Percentiles rank a stretch among this genome's conserved stretches.
phyloP scores from a whole-genome alignment of 2,797 vertebrate species.

The Clarias platycephalus region DNA sequence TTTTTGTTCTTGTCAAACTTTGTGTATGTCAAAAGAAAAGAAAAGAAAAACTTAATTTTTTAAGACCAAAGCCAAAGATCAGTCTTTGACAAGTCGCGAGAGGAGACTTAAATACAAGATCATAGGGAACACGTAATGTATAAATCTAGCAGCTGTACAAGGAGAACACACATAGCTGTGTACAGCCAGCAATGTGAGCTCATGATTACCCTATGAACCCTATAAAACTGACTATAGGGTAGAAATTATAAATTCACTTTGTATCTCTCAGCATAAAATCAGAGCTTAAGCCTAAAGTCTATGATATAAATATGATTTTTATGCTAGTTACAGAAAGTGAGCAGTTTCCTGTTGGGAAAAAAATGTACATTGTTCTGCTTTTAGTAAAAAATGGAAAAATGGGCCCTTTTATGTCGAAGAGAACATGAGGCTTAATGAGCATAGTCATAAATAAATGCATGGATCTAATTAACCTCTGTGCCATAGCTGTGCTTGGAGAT shows the following conservation, averaged over 20 bases:
- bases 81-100: not conserved
- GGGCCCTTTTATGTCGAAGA: slow-evolving; percentile 14
- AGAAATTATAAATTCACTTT: not conserved
- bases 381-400: slow-evolving; percentile 9
- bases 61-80: no score
- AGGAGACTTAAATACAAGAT: not conserved
- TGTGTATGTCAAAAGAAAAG: no score
- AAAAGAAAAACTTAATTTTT: no score
- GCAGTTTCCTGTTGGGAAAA: not conserved
- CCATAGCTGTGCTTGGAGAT: slow-evolving; percentile 44
- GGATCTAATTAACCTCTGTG: slow-evolving; percentile 79
- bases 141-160: not conserved
- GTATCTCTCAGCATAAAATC: not conserved
- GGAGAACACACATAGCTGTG: not conserved
- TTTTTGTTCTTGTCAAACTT: no score
- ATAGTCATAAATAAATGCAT: slow-evolving; percentile 81
- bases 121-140: not conserved
- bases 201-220: not conserved
- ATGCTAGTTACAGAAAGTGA: not conserved
- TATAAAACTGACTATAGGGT: not conserved
- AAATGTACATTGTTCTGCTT: slow-evolving; percentile 14
- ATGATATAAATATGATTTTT: not conserved
- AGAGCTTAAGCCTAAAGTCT: not conserved
- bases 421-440: slow-evolving; percentile 69
- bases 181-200: not conserved